phyloP scores from a whole-genome alignment of 2,797 vertebrate genomes.

The Clarias pachynema region DNA sequence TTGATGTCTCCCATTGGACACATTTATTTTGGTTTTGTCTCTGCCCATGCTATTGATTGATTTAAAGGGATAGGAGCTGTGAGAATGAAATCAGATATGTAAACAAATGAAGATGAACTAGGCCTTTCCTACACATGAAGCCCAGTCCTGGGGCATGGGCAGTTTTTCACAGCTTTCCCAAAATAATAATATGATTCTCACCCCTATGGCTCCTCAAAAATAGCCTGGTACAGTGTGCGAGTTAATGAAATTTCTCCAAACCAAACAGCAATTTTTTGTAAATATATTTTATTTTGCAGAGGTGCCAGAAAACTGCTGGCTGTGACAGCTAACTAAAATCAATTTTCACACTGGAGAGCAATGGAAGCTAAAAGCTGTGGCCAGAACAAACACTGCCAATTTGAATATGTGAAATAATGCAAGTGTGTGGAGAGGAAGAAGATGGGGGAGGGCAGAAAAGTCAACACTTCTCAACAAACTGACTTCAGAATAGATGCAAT shows the following conservation, averaged over 20 bases:
- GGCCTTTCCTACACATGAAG: conserved; percentile 46
- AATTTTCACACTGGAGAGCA: conserved; percentile 65
- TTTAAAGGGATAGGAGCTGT: conserved; percentile 40
- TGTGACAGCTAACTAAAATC: conserved; percentile 69
- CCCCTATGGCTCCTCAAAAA: conserved; percentile 45
- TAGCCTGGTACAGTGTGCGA: conserved; percentile 51
- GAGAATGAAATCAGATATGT: conserved; percentile 47
- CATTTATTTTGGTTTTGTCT: conserved; percentile 59
- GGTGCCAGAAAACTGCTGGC: conserved; percentile 62
- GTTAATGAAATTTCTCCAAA: conserved; percentile 63
- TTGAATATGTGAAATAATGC: conserved; percentile 66
- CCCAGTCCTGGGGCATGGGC: conserved; percentile 37
- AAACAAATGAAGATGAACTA: conserved; percentile 51
- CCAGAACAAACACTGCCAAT: conserved; percentile 65
- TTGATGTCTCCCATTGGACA: conserved; percentile 53
- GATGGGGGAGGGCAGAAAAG: conserved; percentile 46
- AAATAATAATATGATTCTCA: conserved; percentile 57
- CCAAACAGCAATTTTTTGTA: conserved; percentile 56
- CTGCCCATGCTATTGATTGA: conserved; percentile 56
- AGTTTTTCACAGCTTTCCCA: conserved; percentile 44
- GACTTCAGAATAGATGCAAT: conserved; percentile 51
- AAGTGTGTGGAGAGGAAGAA: conserved; percentile 53
- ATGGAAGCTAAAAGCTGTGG: conserved; percentile 60
- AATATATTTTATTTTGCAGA: conserved; percentile 61
- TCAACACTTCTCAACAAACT: conserved; percentile 50